Conservation (phyloP, 1,140 invertebrate genomes). For the Harlomillsia oculata region DNA sequence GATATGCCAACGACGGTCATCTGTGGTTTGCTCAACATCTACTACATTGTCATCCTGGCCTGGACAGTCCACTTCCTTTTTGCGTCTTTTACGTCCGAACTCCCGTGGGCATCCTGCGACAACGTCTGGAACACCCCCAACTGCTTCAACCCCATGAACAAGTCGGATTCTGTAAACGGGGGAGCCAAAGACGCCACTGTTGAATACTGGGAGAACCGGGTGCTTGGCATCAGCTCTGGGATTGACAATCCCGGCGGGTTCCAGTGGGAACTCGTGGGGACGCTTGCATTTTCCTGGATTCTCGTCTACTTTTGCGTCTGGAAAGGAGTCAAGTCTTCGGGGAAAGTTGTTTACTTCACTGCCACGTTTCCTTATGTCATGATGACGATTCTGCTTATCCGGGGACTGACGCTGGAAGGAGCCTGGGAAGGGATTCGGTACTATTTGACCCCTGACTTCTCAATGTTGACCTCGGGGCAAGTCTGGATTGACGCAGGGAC, state of each 20-base stretch:
- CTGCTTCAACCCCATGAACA: constrained; percentile 34
- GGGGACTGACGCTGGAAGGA: constrained; percentile 49
- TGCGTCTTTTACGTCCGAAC: constrained; percentile 45
- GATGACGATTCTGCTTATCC: constrained; percentile 47
- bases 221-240: constrained; percentile 55
- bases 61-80: constrained; percentile 52
- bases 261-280: constrained; percentile 60
- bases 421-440: constrained; percentile 46
- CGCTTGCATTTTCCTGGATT: constrained; percentile 49
- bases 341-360: constrained; percentile 40
- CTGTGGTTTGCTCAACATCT: constrained; percentile 48
- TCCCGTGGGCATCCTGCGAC: constrained; percentile 50
- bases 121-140: constrained; percentile 44
- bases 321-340: constrained; percentile 47
- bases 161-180: constrained; percentile 7
- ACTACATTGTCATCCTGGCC: constrained; percentile 52
- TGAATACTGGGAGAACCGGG: constrained; percentile 46
- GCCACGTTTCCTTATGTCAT: constrained; percentile 51
- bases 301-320: constrained; percentile 45
- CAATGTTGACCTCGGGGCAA: constrained; percentile 39
- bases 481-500: constrained; percentile 45
- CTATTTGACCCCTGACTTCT: constrained; percentile 52
- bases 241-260: constrained; percentile 58
- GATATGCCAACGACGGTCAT: constrained; percentile 50
- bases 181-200: constrained; percentile 33